Evolutionary conservation across 2,113 vertebrate genomes (phyloP).

Genomic region (Gavialis gangeticus): DNA sequence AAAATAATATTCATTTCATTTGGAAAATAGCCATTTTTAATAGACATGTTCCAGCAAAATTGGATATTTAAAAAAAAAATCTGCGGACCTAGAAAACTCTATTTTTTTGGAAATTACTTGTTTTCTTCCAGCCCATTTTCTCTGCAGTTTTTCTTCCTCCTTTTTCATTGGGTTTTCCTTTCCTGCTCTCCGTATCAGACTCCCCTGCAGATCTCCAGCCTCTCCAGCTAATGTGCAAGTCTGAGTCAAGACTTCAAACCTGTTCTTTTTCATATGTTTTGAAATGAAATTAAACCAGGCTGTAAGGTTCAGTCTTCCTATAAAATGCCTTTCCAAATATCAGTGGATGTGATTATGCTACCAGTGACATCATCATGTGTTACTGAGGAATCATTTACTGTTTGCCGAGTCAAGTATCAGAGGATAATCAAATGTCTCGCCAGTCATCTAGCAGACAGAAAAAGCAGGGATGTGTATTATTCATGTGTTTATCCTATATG

Average conservation of each 20-base stretch:
- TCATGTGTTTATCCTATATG: neutral
- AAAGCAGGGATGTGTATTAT: neutral
- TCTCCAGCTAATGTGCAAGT: accelerated
- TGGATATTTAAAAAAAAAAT: neutral
- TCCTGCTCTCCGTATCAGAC: neutral
- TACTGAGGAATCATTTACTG: neutral
- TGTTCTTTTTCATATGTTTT: neutral
- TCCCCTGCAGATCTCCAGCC: neutral
- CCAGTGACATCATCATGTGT: accelerated
- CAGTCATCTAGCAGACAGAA: accelerated
- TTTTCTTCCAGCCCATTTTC: neutral
- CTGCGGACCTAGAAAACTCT: neutral
- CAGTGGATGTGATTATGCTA: accelerated
- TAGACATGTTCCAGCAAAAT: neutral
- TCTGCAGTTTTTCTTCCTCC: neutral
- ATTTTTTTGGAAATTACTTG: neutral
- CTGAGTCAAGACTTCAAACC: neutral
- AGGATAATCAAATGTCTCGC: neutral
- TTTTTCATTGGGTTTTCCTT: neutral
- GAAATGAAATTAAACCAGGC: no score
- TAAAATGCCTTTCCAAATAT: neutral
- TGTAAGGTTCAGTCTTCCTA: neutral
- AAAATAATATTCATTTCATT: neutral
- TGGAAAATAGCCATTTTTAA: neutral
- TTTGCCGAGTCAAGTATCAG: neutral